These are phyloP conservation scores for Drosophila nebulosa DNA, from an alignment of 1,140 invertebrate species.

Conservation along the genomic window DNA sequence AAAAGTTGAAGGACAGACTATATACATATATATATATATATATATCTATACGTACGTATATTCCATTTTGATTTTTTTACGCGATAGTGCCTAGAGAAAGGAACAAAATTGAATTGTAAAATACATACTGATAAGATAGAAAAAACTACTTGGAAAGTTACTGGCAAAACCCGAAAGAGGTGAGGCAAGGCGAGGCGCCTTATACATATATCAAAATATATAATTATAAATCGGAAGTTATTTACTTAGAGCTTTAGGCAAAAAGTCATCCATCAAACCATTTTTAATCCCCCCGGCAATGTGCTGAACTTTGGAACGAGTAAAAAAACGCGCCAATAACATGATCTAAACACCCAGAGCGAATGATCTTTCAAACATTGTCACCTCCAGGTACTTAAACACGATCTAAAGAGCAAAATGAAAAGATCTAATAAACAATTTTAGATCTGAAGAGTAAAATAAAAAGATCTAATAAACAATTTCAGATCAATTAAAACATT, in stretches of 20 bases:
- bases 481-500: constrained; percentile 37
- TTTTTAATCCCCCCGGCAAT: constrained; percentile 27
- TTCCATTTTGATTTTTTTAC: neutral
- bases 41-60: neutral
- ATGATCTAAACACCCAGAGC: constrained; percentile 12
- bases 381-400: neutral
- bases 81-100: neutral
- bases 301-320: constrained; percentile 41
- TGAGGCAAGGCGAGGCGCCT: constrained; percentile 18
- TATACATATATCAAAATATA: constrained; percentile 19
- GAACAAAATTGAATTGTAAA: constrained; percentile 5
- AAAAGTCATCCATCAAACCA: constrained; percentile 44
- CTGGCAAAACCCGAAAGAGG: neutral
- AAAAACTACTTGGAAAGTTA: constrained; percentile 25
- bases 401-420: constrained; percentile 14
- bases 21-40: neutral
- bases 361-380: too few relatives aligned
- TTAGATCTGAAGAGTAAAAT: neutral
- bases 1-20: constrained; percentile 11
- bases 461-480: neutral
- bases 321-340: constrained; percentile 24
- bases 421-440: neutral
- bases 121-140: constrained; percentile 39
- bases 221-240: constrained; percentile 55
- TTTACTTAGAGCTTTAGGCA: constrained; percentile 40